These are phyloP conservation scores for Diaphora mendica DNA, from an alignment of 2,888 invertebrate species.

Conservation along the genomic window DNA sequence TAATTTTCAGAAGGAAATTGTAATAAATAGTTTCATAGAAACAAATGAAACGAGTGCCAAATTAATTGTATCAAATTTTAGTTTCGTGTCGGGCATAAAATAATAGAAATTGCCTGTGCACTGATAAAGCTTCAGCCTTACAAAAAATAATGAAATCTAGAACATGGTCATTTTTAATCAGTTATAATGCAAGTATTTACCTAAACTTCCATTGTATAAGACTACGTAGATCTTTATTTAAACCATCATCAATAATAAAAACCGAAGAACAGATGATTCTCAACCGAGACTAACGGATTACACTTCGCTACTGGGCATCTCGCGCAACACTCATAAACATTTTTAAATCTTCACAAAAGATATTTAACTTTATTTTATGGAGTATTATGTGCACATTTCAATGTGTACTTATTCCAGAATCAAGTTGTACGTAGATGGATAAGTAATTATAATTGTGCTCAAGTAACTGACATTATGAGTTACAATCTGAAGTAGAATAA, in stretches of 20 bases:
- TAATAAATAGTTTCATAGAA: too few species aligned
- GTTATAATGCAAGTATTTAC: not conserved
- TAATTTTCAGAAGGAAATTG: too few species aligned
- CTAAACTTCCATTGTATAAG: constrained; percentile 26
- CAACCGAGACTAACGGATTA: constrained; percentile 73
- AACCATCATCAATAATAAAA: constrained; percentile 56
- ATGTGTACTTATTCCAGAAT: constrained; percentile 10
- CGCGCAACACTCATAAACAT: constrained; percentile 50
- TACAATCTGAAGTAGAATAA: constrained; percentile 51
- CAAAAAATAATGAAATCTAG: not conserved
- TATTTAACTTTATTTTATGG: constrained; percentile 38
- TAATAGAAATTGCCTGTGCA: not conserved
- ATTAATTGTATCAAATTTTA: too few species aligned
- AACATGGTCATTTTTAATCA: not conserved
- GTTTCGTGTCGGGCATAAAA: not conserved
- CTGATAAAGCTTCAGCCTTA: too few species aligned
- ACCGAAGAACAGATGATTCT: constrained; percentile 60
- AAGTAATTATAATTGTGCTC: constrained; percentile 50
- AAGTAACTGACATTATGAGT: constrained; percentile 56
- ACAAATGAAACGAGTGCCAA: too few species aligned
- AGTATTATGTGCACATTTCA: constrained; percentile 34
- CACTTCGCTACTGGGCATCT: constrained; percentile 69
- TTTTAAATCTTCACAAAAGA: constrained; percentile 38
- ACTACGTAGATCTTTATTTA: constrained; percentile 49
- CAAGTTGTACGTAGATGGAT: constrained; percentile 38